A percentile compares a stretch with the other conserved stretches of the same genome.
phyloP scores from a whole-genome alignment of 2,888 invertebrate species.

The Ectropis crepuscularia region DNA sequence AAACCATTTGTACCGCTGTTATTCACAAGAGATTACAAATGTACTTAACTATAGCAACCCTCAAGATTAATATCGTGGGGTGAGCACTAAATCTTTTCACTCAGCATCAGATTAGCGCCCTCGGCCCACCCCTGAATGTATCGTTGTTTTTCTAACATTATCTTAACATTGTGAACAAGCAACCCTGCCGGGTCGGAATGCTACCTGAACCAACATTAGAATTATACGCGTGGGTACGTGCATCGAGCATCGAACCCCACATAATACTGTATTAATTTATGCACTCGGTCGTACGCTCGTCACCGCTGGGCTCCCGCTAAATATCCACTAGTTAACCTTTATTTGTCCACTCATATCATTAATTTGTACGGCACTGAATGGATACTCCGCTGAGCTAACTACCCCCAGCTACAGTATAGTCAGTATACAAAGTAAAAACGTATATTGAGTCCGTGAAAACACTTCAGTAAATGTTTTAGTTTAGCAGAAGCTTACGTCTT shows the following conservation, averaged over 20 bases:
- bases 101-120: constrained; percentile 75
- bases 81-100: constrained; percentile 76
- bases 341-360: constrained; percentile 39
- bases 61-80: constrained; percentile 68
- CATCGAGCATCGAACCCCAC: constrained; percentile 27
- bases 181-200: constrained; percentile 49
- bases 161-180: constrained; percentile 66
- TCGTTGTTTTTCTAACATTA: constrained; percentile 77
- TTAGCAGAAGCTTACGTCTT: too few species aligned
- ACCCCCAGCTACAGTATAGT: too few species aligned
- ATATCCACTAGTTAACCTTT: constrained; percentile 31
- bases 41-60: constrained; percentile 41
- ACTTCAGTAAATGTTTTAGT: too few species aligned
- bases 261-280: constrained; percentile 43
- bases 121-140: constrained; percentile 62
- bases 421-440: too few species aligned
- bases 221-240: constrained; percentile 42
- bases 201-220: constrained; percentile 64
- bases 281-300: constrained; percentile 34
- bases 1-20: constrained; percentile 35
- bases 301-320: constrained; percentile 32
- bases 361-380: constrained; percentile 21
- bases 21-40: constrained; percentile 42
- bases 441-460: too few species aligned
- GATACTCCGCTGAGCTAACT: too few species aligned